Evolutionary conservation across 2,888 invertebrate genomes (phyloP).

Genomic region (Psylliodes chrysocephalus): DNA sequence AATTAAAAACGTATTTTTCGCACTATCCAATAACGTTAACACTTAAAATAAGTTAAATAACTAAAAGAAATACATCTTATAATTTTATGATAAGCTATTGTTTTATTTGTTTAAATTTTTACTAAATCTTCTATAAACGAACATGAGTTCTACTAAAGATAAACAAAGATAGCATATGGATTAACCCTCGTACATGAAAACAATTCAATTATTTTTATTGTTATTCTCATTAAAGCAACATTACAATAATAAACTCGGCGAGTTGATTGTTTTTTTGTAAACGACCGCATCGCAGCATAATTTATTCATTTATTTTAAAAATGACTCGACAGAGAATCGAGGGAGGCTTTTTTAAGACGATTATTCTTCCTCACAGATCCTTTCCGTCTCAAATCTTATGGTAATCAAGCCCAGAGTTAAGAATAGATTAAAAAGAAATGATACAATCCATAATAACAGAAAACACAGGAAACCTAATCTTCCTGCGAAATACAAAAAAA

Average conservation of each 20-base stretch:
- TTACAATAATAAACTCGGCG: not conserved
- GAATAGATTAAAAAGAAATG: constrained; percentile 4
- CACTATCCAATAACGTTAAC: too few species aligned
- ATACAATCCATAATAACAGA: constrained; percentile 3
- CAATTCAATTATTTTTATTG: too few species aligned
- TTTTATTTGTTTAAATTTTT: too few species aligned
- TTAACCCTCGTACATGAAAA: too few species aligned
- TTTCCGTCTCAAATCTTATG: not conserved
- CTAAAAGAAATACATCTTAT: too few species aligned
- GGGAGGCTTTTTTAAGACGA: constrained; percentile 1
- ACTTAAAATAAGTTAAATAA: too few species aligned
- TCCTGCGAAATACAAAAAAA: constrained; percentile 1
- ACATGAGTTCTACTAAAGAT: too few species aligned
- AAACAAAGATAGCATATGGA: too few species aligned
- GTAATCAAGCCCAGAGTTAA: constrained; percentile 7
- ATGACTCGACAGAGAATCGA: not conserved
- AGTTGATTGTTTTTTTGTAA: not conserved
- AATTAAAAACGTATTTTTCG: too few species aligned
- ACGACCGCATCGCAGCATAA: not conserved
- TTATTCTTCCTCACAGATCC: not conserved
- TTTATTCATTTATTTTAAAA: constrained; percentile 17
- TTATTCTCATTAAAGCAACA: too few species aligned
- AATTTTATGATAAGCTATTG: too few species aligned
- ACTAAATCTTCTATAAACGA: too few species aligned
- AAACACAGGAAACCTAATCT: constrained; percentile 1